phyloP scores from a whole-genome alignment of 2,888 invertebrate species.

The Vandiemenella viatica region DNA sequence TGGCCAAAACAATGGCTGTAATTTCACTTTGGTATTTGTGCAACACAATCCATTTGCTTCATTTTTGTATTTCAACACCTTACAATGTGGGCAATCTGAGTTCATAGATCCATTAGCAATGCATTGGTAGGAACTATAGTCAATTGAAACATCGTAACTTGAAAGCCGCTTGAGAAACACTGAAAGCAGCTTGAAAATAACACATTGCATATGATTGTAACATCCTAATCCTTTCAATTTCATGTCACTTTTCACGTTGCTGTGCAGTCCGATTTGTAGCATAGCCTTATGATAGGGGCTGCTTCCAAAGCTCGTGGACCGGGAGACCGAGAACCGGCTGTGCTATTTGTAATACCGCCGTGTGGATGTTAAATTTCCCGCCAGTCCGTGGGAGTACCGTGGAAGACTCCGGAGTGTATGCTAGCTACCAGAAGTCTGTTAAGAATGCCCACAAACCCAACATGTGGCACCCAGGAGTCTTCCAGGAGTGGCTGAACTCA shows the following conservation, averaged over 20 bases:
- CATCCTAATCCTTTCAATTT: background rate
- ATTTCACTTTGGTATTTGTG: background rate
- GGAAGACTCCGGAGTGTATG: no score
- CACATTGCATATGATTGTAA: background rate
- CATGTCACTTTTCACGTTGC: background rate
- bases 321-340: no score
- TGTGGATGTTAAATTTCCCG: no score
- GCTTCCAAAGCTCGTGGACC: no score
- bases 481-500: no score
- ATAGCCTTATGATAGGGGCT: no score
- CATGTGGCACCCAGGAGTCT: no score
- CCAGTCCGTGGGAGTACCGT: no score
- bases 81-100: background rate
- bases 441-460: no score
- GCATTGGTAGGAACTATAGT: background rate
- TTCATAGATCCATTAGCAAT: background rate
- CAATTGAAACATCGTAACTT: background rate
- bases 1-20: background rate
- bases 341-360: no score
- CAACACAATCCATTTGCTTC: background rate
- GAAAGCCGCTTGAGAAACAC: background rate
- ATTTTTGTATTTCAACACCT: background rate
- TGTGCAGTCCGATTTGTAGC: background rate
- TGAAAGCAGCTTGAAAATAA: background rate
- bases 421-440: no score